A percentile compares a stretch with the other conserved stretches of the same genome.
phyloP scores from a whole-genome alignment of 2,797 vertebrate species.

The Trachurus trachurus region DNA sequence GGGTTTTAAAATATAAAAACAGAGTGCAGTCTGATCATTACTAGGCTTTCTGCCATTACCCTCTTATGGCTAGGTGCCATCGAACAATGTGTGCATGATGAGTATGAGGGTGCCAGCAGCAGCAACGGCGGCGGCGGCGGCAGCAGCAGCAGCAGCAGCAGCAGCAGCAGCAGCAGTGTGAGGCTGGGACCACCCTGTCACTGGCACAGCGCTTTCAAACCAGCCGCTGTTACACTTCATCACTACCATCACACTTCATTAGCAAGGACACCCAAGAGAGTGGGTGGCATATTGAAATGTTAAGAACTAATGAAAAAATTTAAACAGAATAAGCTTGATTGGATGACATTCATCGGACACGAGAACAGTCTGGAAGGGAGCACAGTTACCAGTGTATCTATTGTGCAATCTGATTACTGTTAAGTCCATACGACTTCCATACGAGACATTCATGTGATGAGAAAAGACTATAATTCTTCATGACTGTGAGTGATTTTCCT shows the following conservation, averaged over 20 bases:
- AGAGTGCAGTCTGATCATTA: conserved; percentile 44
- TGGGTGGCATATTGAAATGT: conserved; percentile 43
- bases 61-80: conserved; percentile 75
- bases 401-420: neutral
- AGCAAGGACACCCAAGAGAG: conserved; percentile 64
- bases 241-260: conserved; percentile 78
- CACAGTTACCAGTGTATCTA: neutral
- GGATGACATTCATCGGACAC: conserved; percentile 18
- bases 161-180: conserved; percentile 24
- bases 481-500: neutral
- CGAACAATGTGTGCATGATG: conserved; percentile 82
- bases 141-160: conserved; percentile 16
- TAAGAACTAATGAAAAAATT: conserved; percentile 12
- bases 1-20: conserved; percentile 20
- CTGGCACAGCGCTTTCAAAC: conserved; percentile 72
- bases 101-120: conserved; percentile 84
- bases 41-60: conserved; percentile 57
- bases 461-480: neutral
- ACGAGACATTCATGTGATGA: neutral
- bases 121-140: conserved; percentile 43
- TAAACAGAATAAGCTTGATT: conserved; percentile 31
- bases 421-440: neutral
- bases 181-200: conserved; percentile 79
- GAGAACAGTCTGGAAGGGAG: conserved; percentile 10
- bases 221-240: conserved; percentile 78